These are phyloP conservation scores for Echinometra lucunter DNA, from an alignment of 53 echinoderm and acorn worm species.

Conservation along the genomic window DNA sequence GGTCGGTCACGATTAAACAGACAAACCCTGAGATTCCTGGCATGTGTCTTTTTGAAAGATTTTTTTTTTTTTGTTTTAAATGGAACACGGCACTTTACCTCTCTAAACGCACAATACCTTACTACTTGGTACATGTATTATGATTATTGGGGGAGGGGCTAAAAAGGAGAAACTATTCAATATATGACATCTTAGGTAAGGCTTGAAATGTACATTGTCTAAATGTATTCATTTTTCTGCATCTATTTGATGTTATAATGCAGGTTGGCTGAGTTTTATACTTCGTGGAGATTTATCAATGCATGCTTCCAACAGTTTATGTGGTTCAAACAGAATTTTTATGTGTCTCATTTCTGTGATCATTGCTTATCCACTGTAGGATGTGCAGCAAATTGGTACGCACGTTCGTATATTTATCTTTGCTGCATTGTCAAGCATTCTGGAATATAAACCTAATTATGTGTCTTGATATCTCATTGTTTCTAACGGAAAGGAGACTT, in stretches of 20 bases:
- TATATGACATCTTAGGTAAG: not conserved
- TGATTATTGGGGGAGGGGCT: no score
- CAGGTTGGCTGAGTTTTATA: slow-evolving; percentile 26
- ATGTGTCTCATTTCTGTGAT: slow-evolving; percentile 1
- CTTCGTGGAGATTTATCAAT: not conserved
- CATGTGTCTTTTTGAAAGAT: no score
- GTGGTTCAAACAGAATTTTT: not conserved
- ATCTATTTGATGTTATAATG: not conserved
- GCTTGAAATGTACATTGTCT: not conserved
- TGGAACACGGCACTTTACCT: no score
- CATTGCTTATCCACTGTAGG: not conserved
- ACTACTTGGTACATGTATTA: no score
- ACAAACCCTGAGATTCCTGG: no score
- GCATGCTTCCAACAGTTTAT: slow-evolving; percentile 37
- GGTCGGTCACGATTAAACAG: no score
- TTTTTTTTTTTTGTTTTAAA: no score
- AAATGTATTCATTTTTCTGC: not conserved
- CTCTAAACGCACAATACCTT: no score
- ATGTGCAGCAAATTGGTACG: slow-evolving; percentile 8
- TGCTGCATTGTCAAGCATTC: not conserved
- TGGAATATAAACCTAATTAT: not conserved
- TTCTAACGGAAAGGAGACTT: not conserved
- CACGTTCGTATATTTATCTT: not conserved
- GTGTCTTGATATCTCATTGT: not conserved
- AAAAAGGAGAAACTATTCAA: not conserved